Evolutionary conservation across 2,888 invertebrate species (phyloP).

Genomic region (Lithophane leautieri): DNA sequence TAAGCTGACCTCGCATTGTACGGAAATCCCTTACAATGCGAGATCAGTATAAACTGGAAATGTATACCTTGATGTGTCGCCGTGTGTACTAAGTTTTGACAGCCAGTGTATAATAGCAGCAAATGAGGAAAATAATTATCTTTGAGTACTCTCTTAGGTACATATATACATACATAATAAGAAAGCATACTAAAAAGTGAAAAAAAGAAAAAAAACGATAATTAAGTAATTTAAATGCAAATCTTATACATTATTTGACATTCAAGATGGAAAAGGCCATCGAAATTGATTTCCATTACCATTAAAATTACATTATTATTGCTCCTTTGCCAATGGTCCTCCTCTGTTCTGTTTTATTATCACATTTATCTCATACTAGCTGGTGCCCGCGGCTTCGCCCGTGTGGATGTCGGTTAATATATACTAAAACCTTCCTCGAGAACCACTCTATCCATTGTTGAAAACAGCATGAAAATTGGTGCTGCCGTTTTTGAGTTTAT

Average conservation of each 20-base stretch:
- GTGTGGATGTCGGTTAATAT: too few species aligned
- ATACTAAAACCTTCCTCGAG: too few species aligned
- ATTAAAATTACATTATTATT: slow-evolving; percentile 49
- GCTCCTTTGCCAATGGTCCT: slow-evolving; percentile 22
- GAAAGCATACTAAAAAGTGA: background rate
- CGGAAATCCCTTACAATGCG: too few species aligned
- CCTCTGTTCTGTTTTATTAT: slow-evolving; percentile 14
- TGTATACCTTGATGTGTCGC: too few species aligned
- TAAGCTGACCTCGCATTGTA: too few species aligned
- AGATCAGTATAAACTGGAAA: too few species aligned
- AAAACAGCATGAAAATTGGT: too few species aligned
- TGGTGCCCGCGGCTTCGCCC: too few species aligned
- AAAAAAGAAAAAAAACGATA: slow-evolving; percentile 16
- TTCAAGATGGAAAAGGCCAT: slow-evolving; percentile 35
- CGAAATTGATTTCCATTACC: slow-evolving; percentile 54
- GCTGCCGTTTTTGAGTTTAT: too few species aligned
- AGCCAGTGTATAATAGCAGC: too few species aligned
- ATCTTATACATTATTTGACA: slow-evolving; percentile 51
- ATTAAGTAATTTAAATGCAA: slow-evolving; percentile 55
- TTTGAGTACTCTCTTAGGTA: background rate
- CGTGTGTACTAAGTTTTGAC: too few species aligned
- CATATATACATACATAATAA: background rate
- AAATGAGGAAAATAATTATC: background rate
- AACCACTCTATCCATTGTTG: too few species aligned
- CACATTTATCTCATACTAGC: slow-evolving; percentile 1